Evolutionary conservation across 2,113 vertebrate species (phyloP), one percentile per base, ranked within the genome.

Genomic region (Siniperca knerii): DNA sequence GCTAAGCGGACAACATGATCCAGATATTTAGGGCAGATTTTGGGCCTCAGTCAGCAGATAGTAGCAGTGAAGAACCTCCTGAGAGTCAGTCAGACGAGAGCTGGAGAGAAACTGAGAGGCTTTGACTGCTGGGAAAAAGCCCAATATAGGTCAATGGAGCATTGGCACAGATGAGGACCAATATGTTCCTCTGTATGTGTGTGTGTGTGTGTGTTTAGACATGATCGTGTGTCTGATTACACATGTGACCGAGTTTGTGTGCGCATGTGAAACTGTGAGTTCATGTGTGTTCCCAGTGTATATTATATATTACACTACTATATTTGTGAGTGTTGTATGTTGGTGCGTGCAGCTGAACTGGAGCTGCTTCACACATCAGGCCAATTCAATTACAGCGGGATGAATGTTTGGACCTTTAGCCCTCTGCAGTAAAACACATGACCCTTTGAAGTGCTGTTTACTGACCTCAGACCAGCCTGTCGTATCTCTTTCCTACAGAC

Each of bases 111-210:
- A 57, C 75, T 52, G 61, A 87, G 77, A 77, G 80, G 79, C 46
- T 68, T 81, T 92, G 18, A 90, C 83, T 82, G 77, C 79, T 76
- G 73, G 89, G 72, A 75, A 88, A 8, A 46, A 73, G 23, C 12
- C 52, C 9, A 75, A 92, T 92, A 23, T 95, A 90, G 92, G 93
- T 95, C 92, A 94, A 77, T 91, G 76, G 85, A 82, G 81, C 80
- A n/a, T 79, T 81, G 91, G 85, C 79, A 85, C 87, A 91, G 84
- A 88, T 88, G 70, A 81, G 66, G 60, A 66, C 82, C 92, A 82
- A 85, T 83, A 85, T 87, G 80, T 62, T 84, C 55, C 1, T 72
- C 54, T 77, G 58, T 66, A 1, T 77, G 44, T 85, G 52, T 79
- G 42, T 71, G 57, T 57, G 46, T 62, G 62, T 60, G 42, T 75